Conservation (phyloP, 2,888 invertebrate species). For the Lithophane semibrunnea region DNA sequence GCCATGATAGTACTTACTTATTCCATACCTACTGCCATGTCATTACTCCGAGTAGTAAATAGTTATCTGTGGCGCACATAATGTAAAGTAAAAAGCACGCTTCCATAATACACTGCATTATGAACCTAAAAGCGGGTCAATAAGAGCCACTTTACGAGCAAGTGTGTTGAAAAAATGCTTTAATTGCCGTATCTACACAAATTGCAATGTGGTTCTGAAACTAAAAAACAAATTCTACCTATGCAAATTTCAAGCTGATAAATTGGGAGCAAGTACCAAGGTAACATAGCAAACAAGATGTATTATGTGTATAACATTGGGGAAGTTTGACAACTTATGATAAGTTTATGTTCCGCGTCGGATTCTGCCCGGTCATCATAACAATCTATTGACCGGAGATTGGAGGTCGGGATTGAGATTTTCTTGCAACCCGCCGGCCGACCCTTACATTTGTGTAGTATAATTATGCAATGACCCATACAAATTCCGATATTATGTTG, state of each 20-base stretch:
- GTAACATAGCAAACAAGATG: constrained; percentile 50
- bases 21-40: too few species aligned
- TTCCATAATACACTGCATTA: too few species aligned
- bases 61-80: too few species aligned
- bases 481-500: constrained; percentile 41
- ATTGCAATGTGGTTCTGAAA: neutral
- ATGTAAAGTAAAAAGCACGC: too few species aligned
- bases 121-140: too few species aligned
- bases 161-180: neutral
- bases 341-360: constrained; percentile 56
- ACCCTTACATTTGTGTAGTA: constrained; percentile 35
- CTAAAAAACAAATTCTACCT: neutral
- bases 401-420: constrained; percentile 49
- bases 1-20: too few species aligned
- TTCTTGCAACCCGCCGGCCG: constrained; percentile 42
- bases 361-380: constrained; percentile 61
- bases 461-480: constrained; percentile 45
- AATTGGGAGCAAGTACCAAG: constrained; percentile 28
- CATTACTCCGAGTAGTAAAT: too few species aligned
- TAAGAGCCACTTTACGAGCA: too few species aligned
- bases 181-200: neutral
- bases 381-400: constrained; percentile 63
- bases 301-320: constrained; percentile 47
- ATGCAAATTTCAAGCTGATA: too few species aligned
- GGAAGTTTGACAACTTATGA: constrained; percentile 60